Base-by-base conservation (phyloP, 2,797 vertebrate genomes). In the Iguana delicatissima region DNA sequence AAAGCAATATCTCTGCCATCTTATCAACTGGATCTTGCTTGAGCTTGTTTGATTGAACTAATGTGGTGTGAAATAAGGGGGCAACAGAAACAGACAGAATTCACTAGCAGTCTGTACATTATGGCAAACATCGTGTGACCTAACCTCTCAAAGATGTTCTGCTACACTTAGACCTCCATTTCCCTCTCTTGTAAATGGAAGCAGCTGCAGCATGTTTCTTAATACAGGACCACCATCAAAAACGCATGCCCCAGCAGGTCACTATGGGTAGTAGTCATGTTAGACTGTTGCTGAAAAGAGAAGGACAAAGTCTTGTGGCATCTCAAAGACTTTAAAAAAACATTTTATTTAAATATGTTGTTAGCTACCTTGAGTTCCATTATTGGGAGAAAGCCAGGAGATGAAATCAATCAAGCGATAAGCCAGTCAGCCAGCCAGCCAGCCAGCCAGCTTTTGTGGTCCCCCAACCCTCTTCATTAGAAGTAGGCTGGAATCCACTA, bases 1-100 rank as follows among this genome's bases (percentile, higher is more conserved):
- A 86, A 22, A 90, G 90, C 91, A 92, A 35, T 52, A 88, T 90
- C 62, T 90, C 84, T 87, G 85, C 57, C 50, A 84, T 82, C 32
- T 72, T n/a, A 89, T 89, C 69, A 84, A 2, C 6, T 16, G 32
- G 92, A 59, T 84, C 77, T 89, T 2, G 38, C 89, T 62, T 57
- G 59, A 76, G 77, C 90, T 89, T 18, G 0, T 87, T 84, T 76
- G 84, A 9, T 89, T 35, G 89, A 42, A 29, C 8, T 59, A 83
- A 57, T 55, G 8, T 62, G 55, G 38, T 76, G 72, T 16, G 42
- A 85, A 80, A 69, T 10, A 69, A 20, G 6, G 74, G 0, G 0
- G 88, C 20, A 46, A 1, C 16, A 14, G 38, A 64, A 62, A 86
- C 2, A 84, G 10, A 72, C 16, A 5, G 46, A 89, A 0, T 89